A percentile compares a stretch with the other conserved stretches of the same genome.
phyloP scores from a whole-genome alignment of 2,797 vertebrate species.

The Syngnathus rostellatus region DNA sequence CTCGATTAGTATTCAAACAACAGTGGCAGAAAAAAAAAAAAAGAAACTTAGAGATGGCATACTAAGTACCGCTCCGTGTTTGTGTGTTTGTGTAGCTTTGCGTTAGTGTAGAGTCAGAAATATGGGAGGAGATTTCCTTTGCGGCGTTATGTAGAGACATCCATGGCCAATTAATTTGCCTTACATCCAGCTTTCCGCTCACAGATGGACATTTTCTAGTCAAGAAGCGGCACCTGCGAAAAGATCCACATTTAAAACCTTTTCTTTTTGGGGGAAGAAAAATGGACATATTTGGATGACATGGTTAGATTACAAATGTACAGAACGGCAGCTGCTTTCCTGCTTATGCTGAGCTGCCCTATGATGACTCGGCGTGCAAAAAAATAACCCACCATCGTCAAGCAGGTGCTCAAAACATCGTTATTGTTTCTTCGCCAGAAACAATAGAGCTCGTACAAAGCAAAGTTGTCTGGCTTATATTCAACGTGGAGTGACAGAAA shows the following conservation, averaged over 20 bases:
- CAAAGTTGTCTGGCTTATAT: too few relatives aligned
- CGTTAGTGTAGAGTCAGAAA: slow-evolving; percentile 52
- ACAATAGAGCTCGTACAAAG: too few relatives aligned
- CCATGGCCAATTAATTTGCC: slow-evolving; percentile 71
- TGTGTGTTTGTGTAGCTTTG: slow-evolving; percentile 13
- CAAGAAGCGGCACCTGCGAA: slow-evolving; percentile 62
- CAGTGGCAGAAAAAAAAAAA: slow-evolving; percentile 64
- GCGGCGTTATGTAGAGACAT: slow-evolving; percentile 73
- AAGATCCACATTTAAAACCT: slow-evolving; percentile 50
- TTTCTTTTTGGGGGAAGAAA: slow-evolving; percentile 65
- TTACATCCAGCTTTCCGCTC: slow-evolving; percentile 67
- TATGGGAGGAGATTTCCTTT: slow-evolving; percentile 68
- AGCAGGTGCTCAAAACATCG: not conserved
- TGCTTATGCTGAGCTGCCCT: too few relatives aligned
- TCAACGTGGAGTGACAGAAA: slow-evolving; percentile 17
- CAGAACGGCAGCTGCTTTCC: not conserved
- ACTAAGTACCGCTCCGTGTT: slow-evolving; percentile 54
- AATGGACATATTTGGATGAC: slow-evolving; percentile 29
- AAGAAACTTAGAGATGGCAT: slow-evolving; percentile 71
- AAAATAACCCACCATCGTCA: not conserved
- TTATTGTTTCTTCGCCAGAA: too few relatives aligned
- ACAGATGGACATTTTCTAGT: slow-evolving; percentile 69
- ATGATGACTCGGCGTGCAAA: not conserved
- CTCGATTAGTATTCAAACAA: slow-evolving; percentile 71
- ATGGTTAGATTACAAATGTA: too few relatives aligned